phyloP scores from a whole-genome alignment of 1,140 invertebrate genomes.

The Potamilus streckersoni region DNA sequence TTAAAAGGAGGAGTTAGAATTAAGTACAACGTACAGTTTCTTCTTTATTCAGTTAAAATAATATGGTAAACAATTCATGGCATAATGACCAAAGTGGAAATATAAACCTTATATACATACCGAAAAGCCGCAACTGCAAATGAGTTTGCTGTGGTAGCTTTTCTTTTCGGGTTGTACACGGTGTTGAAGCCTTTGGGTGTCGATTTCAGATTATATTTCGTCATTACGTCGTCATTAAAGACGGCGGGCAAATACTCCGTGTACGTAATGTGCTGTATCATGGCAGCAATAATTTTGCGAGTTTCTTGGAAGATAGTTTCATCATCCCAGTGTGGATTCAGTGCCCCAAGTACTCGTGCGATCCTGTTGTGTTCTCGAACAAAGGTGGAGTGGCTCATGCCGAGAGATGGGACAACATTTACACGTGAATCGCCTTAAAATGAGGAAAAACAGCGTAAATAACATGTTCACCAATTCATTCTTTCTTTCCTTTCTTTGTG shows the following conservation, averaged over 20 bases:
- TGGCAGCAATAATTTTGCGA: slow-evolving; percentile 90
- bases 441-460: not conserved
- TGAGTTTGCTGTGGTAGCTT: slow-evolving; percentile 92
- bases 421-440: slow-evolving; percentile 57
- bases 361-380: slow-evolving; percentile 52
- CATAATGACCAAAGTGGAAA: no score
- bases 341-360: slow-evolving; percentile 23
- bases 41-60: no score
- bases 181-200: slow-evolving; percentile 79
- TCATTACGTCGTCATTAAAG: slow-evolving; percentile 77
- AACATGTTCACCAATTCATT: no score
- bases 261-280: slow-evolving; percentile 91
- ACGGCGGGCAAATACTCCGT: slow-evolving; percentile 85
- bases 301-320: slow-evolving; percentile 61
- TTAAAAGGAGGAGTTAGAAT: no score
- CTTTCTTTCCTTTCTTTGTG: no score
- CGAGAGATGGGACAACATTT: slow-evolving; percentile 70
- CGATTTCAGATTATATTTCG: slow-evolving; percentile 69
- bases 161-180: slow-evolving; percentile 84
- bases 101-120: slow-evolving; percentile 73
- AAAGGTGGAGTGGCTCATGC: slow-evolving; percentile 86
- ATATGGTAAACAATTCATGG: no score
- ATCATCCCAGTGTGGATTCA: slow-evolving; percentile 30
- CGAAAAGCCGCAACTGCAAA: slow-evolving; percentile 96
- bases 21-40: no score